Percentiles rank a stretch among this genome's conserved stretches.
phyloP scores from a whole-genome alignment of 2,797 vertebrate genomes.

The Parauchenoglanis ngamensis region DNA sequence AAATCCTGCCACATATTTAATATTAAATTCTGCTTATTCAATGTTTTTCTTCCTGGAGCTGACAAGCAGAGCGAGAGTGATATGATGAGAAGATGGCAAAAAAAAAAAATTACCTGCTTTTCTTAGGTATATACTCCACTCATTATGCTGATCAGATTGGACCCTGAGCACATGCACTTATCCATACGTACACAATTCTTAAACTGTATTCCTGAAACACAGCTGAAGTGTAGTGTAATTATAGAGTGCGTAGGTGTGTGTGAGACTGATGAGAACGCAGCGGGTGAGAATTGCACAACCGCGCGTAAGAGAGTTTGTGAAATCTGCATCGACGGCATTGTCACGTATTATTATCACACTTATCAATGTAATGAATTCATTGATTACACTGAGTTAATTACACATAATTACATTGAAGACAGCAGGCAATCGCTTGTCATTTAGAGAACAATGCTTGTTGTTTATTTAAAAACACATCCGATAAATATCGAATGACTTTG shows the following conservation, averaged over 20 bases:
- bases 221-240: conserved; percentile 35
- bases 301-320: background rate
- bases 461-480: background rate
- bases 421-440: background rate
- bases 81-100: background rate
- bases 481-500: background rate
- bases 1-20: background rate
- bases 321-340: background rate
- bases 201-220: conserved; percentile 13
- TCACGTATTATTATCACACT: background rate
- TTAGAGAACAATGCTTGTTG: background rate
- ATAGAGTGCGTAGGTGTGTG: conserved; percentile 9
- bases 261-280: background rate
- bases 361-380: background rate
- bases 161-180: background rate
- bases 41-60: background rate
- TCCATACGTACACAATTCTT: background rate
- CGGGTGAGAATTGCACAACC: background rate
- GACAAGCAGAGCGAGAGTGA: background rate
- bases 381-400: background rate
- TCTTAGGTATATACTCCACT: background rate
- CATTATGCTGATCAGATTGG: background rate
- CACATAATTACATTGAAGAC: background rate
- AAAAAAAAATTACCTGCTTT: background rate
- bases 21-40: background rate